These are phyloP conservation scores for Athalia cordata DNA, from an alignment of 2,888 invertebrate species.

Conservation along the genomic window DNA sequence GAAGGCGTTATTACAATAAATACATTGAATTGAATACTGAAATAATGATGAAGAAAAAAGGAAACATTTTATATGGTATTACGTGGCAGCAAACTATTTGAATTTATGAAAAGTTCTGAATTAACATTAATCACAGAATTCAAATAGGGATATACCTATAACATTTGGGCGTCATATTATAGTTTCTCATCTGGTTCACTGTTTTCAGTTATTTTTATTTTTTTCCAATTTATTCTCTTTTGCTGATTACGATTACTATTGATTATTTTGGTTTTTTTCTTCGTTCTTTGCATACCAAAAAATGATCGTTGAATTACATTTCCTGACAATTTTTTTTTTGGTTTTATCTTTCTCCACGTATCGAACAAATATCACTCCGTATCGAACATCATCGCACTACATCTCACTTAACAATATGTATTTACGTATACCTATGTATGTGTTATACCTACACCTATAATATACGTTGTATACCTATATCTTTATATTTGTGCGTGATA, in stretches of 20 bases:
- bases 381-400: constrained; percentile 25
- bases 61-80: too few relatives aligned
- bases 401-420: neutral
- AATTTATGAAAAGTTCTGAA: too few relatives aligned
- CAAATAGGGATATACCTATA: too few relatives aligned
- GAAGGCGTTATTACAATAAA: neutral
- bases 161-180: too few relatives aligned
- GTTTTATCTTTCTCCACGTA: constrained; percentile 22
- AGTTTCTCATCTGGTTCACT: too few relatives aligned
- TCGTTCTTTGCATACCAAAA: neutral
- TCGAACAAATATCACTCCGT: constrained; percentile 32
- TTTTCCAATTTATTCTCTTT: too few relatives aligned
- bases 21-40: neutral
- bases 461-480: constrained; percentile 5
- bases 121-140: too few relatives aligned
- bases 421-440: neutral
- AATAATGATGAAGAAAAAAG: neutral
- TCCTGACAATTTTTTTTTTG: neutral
- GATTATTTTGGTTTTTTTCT: too few relatives aligned
- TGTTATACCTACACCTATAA: neutral
- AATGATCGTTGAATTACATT: constrained; percentile 13
- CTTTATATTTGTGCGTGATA: constrained; percentile 32
- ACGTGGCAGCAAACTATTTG: too few relatives aligned
- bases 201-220: too few relatives aligned
- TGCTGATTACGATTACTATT: too few relatives aligned